These are phyloP conservation scores for Premnoplex brunnescens DNA, from an alignment of 2,797 vertebrate genomes.

Conservation along the genomic window DNA sequence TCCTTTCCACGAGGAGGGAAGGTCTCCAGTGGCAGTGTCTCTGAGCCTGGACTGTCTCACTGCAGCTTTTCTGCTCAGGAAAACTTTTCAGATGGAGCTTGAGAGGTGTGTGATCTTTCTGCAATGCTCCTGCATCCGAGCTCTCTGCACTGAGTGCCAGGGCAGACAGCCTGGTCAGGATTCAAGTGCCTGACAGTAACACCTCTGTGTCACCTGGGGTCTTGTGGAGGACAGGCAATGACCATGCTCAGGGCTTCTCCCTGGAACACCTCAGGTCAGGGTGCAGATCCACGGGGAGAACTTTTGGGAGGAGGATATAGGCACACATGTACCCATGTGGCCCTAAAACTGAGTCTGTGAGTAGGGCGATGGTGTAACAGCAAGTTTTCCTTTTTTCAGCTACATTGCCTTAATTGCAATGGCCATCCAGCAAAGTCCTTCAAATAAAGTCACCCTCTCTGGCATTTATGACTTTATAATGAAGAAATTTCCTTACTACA, in stretches of 20 bases:
- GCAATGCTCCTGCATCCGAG: background rate
- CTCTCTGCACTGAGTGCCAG: background rate
- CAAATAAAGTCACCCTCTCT: constrained; percentile 92
- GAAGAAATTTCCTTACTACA: constrained; percentile 95
- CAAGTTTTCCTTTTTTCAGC: constrained; percentile 75
- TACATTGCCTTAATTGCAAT: constrained; percentile 98
- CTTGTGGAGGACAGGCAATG: rapidly evolving
- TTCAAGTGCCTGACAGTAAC: background rate
- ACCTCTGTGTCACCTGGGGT: rapidly evolving
- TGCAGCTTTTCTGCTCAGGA: background rate
- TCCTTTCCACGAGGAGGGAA: background rate
- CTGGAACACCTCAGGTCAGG: background rate
- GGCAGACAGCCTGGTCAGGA: background rate
- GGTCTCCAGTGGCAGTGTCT: background rate
- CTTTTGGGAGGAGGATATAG: background rate
- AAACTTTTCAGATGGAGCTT: background rate
- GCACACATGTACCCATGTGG: background rate
- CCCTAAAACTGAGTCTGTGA: background rate
- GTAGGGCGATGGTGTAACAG: background rate
- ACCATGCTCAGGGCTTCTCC: rapidly evolving
- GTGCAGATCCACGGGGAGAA: rapidly evolving
- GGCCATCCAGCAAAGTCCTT: constrained; percentile 97
- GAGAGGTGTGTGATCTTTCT: background rate
- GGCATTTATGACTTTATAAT: constrained; percentile 99
- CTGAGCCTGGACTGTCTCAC: background rate